These are phyloP conservation scores for Phalanger gymnotis DNA, from an alignment of 2,797 vertebrate genomes.

Conservation along the genomic window DNA sequence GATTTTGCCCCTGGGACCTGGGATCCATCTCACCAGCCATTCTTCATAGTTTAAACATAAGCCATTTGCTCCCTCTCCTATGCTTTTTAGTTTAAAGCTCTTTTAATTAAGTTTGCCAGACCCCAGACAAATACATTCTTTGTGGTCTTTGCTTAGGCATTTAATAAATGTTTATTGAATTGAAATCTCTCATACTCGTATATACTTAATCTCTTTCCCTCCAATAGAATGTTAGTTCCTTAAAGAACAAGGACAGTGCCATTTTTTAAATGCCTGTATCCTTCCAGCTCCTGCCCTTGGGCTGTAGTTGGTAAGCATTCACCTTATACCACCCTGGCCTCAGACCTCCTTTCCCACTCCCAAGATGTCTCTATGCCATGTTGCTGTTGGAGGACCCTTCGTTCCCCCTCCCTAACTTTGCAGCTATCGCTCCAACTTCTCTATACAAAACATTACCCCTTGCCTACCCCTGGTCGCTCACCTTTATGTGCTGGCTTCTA, in stretches of 20 bases:
- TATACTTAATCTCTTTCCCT: background rate
- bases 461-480: background rate
- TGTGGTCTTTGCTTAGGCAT: background rate
- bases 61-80: background rate
- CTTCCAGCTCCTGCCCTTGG: background rate
- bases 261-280: background rate
- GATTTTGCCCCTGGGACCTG: background rate
- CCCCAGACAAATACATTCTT: background rate
- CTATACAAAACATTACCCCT: background rate
- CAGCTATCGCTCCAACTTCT: background rate
- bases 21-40: background rate
- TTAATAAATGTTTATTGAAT: background rate
- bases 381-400: too few relatives aligned
- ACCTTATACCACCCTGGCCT: background rate
- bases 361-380: too few relatives aligned
- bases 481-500: background rate
- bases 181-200: background rate
- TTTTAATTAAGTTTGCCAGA: background rate
- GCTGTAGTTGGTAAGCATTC: background rate
- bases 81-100: background rate
- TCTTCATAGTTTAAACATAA: background rate
- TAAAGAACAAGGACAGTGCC: background rate
- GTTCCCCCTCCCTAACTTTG: background rate
- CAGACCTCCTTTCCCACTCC: background rate
- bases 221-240: background rate